These are phyloP conservation scores for Turritopsis rubra DNA, from an alignment of 30 jellyfish, hydroid and myxozoan genomes.

Conservation along the genomic window DNA sequence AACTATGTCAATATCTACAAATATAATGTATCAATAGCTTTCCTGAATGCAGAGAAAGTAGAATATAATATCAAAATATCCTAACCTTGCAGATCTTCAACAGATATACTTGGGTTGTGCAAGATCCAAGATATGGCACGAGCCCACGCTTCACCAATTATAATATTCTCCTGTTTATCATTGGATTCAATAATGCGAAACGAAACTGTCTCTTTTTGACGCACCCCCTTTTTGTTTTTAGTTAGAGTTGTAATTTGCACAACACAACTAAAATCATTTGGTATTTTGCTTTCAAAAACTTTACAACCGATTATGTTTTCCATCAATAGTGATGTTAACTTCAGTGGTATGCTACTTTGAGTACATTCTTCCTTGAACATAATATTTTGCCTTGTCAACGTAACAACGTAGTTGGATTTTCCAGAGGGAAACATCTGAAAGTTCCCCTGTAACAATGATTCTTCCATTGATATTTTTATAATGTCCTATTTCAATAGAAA, in stretches of 20 bases:
- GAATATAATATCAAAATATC: neutral
- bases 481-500: no score
- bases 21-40: no score
- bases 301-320: conserved; percentile 60
- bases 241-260: conserved; percentile 43
- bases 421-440: conserved; percentile 71
- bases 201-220: conserved; percentile 35
- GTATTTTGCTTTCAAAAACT: conserved; percentile 44
- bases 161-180: conserved; percentile 45
- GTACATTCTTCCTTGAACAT: conserved; percentile 42
- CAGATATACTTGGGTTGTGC: conserved; percentile 33
- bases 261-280: conserved; percentile 40
- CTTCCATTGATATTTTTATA: conserved; percentile 57
- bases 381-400: conserved; percentile 48
- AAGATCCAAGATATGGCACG: conserved; percentile 76
- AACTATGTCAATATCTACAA: no score
- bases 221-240: conserved; percentile 27
- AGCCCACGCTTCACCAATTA: conserved; percentile 75
- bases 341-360: conserved; percentile 27
- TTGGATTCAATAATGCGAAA: conserved; percentile 65
- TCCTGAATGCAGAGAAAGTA: no score
- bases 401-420: conserved; percentile 27
- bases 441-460: conserved; percentile 41
- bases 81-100: conserved; percentile 53
- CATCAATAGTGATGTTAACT: conserved; percentile 49